A percentile compares a stretch with the other conserved stretches of the same genome.
phyloP scores from a whole-genome alignment of 2,113 vertebrate genomes.

The Eira barbara region DNA sequence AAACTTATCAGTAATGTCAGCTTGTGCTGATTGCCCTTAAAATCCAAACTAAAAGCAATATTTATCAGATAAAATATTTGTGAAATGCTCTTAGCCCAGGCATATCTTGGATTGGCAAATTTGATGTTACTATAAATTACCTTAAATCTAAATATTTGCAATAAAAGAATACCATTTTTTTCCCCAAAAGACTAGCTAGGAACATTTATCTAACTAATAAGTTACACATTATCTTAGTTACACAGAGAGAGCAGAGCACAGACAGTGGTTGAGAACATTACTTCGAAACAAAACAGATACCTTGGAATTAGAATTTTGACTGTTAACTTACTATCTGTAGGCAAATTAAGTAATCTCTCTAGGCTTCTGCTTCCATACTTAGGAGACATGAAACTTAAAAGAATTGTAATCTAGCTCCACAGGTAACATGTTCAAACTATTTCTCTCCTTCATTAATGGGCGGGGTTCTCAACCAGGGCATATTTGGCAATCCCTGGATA shows the following conservation, averaged over 20 bases:
- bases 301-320: not conserved
- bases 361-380: not conserved
- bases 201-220: not conserved
- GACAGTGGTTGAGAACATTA: not conserved
- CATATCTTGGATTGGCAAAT: not conserved
- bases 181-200: not conserved
- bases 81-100: not conserved
- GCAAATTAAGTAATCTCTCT: not conserved
- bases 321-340: not conserved
- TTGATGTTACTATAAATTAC: not conserved
- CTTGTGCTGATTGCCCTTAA: not conserved
- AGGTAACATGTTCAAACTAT: not conserved
- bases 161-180: not conserved
- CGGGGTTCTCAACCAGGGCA: not conserved
- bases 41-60: not conserved
- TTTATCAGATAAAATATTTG: not conserved
- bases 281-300: not conserved
- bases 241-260: not conserved
- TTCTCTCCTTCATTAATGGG: not conserved
- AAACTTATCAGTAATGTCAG: slow-evolving; percentile 32
- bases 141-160: slow-evolving; percentile 2
- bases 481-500: not conserved
- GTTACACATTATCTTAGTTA: not conserved
- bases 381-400: not conserved
- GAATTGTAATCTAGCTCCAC: not conserved